A percentile compares a stretch with the other conserved stretches of the same genome.
Evolutionary conservation across 2,113 vertebrate genomes (phyloP).

Genomic region (Phylloscopus whistleri): DNA sequence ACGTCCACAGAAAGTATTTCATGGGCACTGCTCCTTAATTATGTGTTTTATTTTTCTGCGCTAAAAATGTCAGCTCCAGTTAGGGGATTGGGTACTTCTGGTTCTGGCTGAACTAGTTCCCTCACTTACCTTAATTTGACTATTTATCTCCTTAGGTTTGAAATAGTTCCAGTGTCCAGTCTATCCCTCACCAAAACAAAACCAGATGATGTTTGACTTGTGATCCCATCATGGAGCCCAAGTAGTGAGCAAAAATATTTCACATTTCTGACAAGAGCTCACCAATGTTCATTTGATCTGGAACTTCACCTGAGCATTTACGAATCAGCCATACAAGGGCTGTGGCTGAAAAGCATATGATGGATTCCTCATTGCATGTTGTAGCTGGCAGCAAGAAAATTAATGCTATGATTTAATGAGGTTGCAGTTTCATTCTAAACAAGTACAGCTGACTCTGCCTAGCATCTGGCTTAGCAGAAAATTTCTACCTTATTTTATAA

Average conservation of each 20-base stretch:
- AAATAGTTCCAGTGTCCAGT: background rate
- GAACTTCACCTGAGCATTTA: background rate
- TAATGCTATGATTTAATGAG: background rate
- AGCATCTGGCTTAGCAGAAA: background rate
- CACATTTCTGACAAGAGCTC: background rate
- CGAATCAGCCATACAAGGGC: background rate
- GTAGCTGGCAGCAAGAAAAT: slow-evolving; percentile 3
- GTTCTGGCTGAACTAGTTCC: background rate
- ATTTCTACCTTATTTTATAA: background rate
- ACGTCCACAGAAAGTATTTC: background rate
- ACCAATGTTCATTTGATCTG: background rate
- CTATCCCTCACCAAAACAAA: background rate
- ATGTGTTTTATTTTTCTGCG: background rate
- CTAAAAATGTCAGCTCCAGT: background rate
- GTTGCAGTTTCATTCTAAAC: background rate
- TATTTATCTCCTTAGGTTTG: background rate
- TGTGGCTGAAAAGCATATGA: background rate
- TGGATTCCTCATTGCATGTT: background rate
- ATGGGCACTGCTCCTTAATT: background rate
- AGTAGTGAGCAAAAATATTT: background rate
- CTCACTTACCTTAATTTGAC: background rate
- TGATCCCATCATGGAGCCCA: fast-evolving
- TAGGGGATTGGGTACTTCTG: background rate
- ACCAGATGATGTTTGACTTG: background rate
- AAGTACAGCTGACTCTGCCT: background rate